Conservation (phyloP, 2,797 vertebrate genomes). For the Numenius phaeopus region DNA sequence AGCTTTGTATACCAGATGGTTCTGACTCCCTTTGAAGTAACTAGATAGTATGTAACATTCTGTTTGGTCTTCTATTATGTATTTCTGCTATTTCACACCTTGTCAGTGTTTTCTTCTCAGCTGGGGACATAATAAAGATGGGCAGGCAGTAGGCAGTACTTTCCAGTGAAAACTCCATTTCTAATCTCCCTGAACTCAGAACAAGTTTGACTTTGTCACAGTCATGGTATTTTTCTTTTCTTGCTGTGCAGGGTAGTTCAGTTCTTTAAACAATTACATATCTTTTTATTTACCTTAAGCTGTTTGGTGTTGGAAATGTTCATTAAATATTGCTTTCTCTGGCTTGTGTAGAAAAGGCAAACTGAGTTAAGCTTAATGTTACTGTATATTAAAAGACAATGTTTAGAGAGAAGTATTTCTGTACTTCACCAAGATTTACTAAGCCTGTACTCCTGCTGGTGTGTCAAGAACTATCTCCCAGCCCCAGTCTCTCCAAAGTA, state of each 20-base stretch:
- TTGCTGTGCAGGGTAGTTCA: neutral
- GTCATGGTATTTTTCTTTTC: neutral
- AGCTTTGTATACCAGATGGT: neutral
- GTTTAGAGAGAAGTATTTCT: neutral
- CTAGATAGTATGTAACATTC: neutral
- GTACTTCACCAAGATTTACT: neutral
- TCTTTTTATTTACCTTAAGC: neutral
- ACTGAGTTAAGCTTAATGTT: neutral
- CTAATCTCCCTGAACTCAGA: rapidly evolving
- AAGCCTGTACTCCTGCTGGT: neutral
- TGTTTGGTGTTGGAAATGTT: neutral
- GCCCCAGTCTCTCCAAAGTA: rapidly evolving
- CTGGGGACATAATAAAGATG: rapidly evolving
- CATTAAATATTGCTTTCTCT: neutral
- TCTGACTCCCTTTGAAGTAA: neutral
- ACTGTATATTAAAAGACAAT: neutral
- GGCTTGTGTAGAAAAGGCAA: neutral
- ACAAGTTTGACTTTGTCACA: neutral
- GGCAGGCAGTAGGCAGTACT: neutral
- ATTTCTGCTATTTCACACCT: neutral
- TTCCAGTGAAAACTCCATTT: neutral
- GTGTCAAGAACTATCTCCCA: neutral
- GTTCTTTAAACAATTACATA: neutral
- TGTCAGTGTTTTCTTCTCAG: neutral
- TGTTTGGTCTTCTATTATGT: neutral